Evolutionary conservation across 2,113 vertebrate genomes (phyloP).

Genomic region (Elephantulus edwardii): DNA sequence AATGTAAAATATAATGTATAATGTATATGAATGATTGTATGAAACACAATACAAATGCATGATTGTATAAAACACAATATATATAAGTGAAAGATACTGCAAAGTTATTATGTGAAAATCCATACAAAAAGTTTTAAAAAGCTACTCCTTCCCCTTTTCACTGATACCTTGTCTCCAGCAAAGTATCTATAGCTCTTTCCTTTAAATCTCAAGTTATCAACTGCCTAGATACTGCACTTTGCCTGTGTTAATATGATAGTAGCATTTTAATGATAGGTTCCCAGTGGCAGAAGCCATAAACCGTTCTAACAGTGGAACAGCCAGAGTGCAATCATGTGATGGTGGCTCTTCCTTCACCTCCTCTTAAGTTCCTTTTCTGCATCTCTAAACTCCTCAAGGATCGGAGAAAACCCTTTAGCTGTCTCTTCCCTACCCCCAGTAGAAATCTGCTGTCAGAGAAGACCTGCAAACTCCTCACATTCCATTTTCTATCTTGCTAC

Average conservation of each 20-base stretch:
- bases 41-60: too few relatives aligned
- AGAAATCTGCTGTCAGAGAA: neutral
- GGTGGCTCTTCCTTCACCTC: neutral
- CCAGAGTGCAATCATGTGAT: constrained; percentile 28
- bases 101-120: too few relatives aligned
- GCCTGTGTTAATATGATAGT: neutral
- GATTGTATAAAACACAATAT: too few relatives aligned
- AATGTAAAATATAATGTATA: too few relatives aligned
- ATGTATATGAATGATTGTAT: too few relatives aligned
- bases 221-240: neutral
- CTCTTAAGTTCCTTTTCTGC: neutral
- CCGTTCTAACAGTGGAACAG: neutral
- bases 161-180: neutral
- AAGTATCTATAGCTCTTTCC: constrained; percentile 1
- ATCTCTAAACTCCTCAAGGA: neutral
- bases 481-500: neutral
- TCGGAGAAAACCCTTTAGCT: neutral
- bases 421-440: neutral
- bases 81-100: too few relatives aligned
- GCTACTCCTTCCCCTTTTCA: neutral
- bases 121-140: too few relatives aligned
- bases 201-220: neutral
- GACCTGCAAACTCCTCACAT: neutral
- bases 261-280: neutral
- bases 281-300: neutral